Base-by-base conservation (phyloP, 1,140 invertebrate species). In the Dreissena polymorpha region DNA sequence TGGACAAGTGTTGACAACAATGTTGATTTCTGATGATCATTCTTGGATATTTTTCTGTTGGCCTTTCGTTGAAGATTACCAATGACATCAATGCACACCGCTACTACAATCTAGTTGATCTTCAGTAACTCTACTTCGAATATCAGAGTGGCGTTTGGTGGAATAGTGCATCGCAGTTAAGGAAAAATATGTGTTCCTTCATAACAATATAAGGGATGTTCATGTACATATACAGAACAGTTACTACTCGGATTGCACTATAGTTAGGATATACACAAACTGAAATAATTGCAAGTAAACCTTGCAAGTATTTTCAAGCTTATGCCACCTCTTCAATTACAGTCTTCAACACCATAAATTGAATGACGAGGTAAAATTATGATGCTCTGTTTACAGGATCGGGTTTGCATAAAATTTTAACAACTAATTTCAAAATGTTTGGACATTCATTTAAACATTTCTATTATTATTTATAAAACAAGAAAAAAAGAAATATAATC, bases 111-210 rank as follows among this genome's bases (percentile, higher is more conserved):
- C 16, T 78, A 71, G 23, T 68, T 65, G n/a, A 86, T 72, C 65
- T 39, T 67, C n/a, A 93, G 69, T 8, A 93, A 85, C 79, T 93
- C 90, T 23, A 98, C 97, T 93, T 98, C 97, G 95, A 99, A 94
- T 29, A 97, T 95, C 7, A 99, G 93, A 0, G 97, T 98, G 0
- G 97, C 91, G 93, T 98, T 95, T 10, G 96, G 95, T 23, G 97
- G 98, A 87, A 99, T 99, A 90, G 88, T 90, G 53, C 25, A 13
- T 74, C 49, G 18, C 21, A 85, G 88, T 83, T 89, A 89, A 88
- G 87, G 83, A 81, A 82, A 78, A 14, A 23, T 16, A 29, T 49
- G 21, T 71, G 21, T 21, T 0, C 12, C 12, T 25, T 18, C 25
- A 55, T 21, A 53, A n/a, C 39, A 3, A 0, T 23, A 53, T 51